Percentiles rank a stretch among this genome's conserved stretches.
phyloP scores from a whole-genome alignment of 2,888 invertebrate species.

The Hirudinaria manillensis region DNA sequence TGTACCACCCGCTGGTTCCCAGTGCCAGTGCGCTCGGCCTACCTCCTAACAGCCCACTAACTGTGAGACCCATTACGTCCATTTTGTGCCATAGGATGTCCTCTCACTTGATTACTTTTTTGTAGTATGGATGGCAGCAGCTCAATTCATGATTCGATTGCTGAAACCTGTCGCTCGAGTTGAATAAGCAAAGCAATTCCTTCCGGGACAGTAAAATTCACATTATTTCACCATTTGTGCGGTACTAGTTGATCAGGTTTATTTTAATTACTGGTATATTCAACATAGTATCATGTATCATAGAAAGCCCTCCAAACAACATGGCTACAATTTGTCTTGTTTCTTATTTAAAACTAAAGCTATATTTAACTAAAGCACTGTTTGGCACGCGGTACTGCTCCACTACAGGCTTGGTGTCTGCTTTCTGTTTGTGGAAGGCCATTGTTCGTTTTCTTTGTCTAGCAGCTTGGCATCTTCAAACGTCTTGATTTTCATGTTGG shows the following conservation, averaged over 20 bases:
- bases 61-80: background rate
- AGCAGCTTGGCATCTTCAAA: conserved; percentile 32
- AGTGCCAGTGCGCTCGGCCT: background rate
- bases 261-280: conserved; percentile 14
- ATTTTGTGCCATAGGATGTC: background rate
- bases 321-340: no score
- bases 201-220: background rate
- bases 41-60: background rate
- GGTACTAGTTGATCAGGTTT: conserved; percentile 9
- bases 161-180: no score
- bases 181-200: background rate
- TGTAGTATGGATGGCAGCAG: conserved; percentile 6
- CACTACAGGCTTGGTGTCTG: no score
- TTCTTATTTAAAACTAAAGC: no score
- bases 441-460: conserved; percentile 28
- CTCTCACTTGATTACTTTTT: background rate
- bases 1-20: background rate
- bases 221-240: background rate
- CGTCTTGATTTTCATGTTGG: conserved; percentile 32
- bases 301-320: no score
- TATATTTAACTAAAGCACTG: background rate
- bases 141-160: background rate
- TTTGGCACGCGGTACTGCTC: background rate
- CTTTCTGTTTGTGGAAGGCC: conserved; percentile 14
- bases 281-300: background rate